A percentile compares a stretch with the other conserved stretches of the same genome.
Conservation (phyloP, 2,888 invertebrate species). For the Theretra japonica region DNA sequence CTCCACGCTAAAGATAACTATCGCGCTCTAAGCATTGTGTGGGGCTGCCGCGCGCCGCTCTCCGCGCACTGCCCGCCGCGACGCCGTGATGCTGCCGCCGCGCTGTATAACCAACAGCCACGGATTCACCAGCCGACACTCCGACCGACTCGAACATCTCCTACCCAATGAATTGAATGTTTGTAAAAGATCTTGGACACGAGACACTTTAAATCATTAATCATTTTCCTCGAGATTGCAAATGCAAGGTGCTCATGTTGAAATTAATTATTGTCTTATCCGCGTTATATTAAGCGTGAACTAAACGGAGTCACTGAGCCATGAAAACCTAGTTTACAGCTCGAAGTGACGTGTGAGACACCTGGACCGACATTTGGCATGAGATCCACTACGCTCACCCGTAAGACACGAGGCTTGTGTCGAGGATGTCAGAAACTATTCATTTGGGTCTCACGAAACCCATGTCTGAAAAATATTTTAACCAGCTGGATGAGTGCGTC, state of each 20-base stretch:
- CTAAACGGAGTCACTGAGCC: slow-evolving; percentile 47
- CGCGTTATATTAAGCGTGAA: slow-evolving; percentile 43
- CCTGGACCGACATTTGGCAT: not conserved
- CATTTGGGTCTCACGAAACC: no score
- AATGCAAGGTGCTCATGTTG: not conserved
- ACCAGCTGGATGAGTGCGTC: no score
- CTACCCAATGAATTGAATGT: not conserved
- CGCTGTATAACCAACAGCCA: not conserved
- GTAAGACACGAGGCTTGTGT: no score
- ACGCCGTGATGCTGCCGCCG: not conserved
- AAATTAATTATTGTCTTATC: slow-evolving; percentile 43
- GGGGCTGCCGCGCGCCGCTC: slow-evolving; percentile 48
- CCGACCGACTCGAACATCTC: not conserved
- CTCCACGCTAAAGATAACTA: slow-evolving; percentile 58
- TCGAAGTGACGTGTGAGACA: slow-evolving; percentile 38
- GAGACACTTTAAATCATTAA: no score
- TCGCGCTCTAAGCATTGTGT: slow-evolving; percentile 53
- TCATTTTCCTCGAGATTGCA: not conserved
- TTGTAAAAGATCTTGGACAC: no score
- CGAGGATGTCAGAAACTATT: no score
- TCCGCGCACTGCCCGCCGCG: not conserved
- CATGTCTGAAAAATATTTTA: no score
- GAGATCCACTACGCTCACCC: no score
- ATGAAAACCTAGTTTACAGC: slow-evolving; percentile 57
- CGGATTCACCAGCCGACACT: not conserved